These are phyloP conservation scores for Haliaeetus leucogaster DNA, from an alignment of 2,113 vertebrate species.

Conservation along the genomic window DNA sequence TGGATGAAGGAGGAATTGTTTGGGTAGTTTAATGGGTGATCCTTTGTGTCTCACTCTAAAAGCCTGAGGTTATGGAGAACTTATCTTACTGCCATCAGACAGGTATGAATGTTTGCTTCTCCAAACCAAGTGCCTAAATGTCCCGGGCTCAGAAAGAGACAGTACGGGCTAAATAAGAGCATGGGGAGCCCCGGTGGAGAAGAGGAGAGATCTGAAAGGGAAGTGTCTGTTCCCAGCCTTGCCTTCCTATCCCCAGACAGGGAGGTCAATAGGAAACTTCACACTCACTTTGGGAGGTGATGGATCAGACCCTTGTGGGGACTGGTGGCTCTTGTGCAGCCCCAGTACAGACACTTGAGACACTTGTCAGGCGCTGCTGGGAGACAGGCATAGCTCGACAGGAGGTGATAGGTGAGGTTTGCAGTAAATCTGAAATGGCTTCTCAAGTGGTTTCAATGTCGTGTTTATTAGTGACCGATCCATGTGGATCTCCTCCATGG, in stretches of 20 bases:
- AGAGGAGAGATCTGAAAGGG: background rate
- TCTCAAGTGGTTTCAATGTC: rapidly evolving
- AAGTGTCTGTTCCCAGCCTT: background rate
- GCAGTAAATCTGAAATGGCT: background rate
- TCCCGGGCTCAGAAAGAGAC: background rate
- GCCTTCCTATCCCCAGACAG: background rate
- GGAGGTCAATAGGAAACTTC: background rate
- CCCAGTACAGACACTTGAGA: background rate
- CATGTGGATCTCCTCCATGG: background rate
- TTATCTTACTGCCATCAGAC: background rate
- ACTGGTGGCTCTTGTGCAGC: background rate
- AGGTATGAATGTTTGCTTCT: conserved; percentile 22
- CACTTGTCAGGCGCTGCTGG: background rate
- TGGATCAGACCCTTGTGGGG: background rate
- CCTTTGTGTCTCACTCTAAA: background rate
- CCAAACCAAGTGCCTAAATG: background rate
- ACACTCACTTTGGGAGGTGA: background rate
- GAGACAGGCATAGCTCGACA: background rate
- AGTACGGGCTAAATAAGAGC: background rate
- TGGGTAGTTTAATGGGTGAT: conserved; percentile 15
- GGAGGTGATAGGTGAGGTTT: background rate
- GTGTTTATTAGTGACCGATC: background rate
- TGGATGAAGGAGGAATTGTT: conserved; percentile 16
- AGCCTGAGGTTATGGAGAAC: conserved; percentile 1
- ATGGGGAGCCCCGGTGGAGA: background rate